Conservation (phyloP, 2,113 vertebrate genomes). For the Melanocharis versteri region DNA sequence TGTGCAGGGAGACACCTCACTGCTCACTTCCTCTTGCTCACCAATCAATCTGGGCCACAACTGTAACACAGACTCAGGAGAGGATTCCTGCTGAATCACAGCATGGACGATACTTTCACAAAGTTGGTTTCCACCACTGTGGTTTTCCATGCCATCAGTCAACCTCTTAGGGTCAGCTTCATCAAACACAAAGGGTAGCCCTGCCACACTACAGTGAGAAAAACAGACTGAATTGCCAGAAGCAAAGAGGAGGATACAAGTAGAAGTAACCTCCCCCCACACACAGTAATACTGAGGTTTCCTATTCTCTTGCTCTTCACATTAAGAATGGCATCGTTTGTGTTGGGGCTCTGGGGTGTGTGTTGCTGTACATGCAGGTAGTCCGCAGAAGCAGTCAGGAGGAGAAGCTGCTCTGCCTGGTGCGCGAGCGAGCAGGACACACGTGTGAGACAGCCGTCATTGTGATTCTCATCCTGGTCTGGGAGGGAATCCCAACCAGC, state of each 20-base stretch:
- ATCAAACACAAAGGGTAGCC: not conserved
- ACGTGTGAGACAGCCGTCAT: constrained; percentile 87
- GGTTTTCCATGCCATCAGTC: not conserved
- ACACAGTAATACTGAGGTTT: not conserved
- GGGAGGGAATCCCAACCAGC: constrained; percentile 86
- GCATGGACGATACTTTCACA: not conserved
- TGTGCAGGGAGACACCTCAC: not conserved
- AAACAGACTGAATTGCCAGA: not conserved
- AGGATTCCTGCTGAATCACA: not conserved
- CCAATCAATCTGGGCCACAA: not conserved
- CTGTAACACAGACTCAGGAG: not conserved
- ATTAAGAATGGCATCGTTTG: not conserved
- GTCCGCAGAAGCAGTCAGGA: constrained; percentile 84
- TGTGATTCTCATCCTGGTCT: constrained; percentile 90
- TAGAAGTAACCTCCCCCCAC: not conserved
- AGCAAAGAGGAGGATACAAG: not conserved
- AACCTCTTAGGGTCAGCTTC: not conserved
- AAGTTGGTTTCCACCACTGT: not conserved
- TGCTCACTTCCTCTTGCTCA: not conserved
- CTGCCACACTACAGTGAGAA: not conserved
- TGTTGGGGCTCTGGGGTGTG: constrained; percentile 30
- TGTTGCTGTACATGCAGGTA: constrained; percentile 77
- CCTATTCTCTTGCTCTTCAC: not conserved
- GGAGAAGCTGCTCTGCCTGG: constrained; percentile 92
- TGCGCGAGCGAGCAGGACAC: constrained; percentile 88